Base-by-base conservation (phyloP, 2,888 invertebrate species). In the Polylopha cassiicola region DNA sequence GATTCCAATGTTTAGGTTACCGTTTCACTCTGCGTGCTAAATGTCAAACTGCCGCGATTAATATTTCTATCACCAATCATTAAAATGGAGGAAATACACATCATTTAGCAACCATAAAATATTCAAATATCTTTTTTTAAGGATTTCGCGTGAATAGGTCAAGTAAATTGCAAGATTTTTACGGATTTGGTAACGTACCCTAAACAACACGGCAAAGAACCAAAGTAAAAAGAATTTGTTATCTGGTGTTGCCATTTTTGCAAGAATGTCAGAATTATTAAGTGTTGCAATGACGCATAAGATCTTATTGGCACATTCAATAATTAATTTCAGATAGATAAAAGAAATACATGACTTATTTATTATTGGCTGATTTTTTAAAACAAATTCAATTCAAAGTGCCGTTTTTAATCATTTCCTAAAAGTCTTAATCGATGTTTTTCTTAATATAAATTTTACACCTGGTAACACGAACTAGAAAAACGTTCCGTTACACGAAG, bases 201-300 rank as follows among this genome's bases (percentile, higher is more conserved):
- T 69, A 78, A 74, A 69, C 78, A 61, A 85, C 84, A 80, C 84
- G 77, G 85, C 85, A 80, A 80, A 84, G 81, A 80, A 76, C 73
- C 78, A 71, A 80, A 75, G 73, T 71, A 76, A 81, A 80, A 78
- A 80, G 80, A 66, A 62, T 57, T 61, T 63, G 49, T 45, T 50
- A 37, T 36, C 0, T 5, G 45, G 55, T 71, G 71, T 75, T 76
- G 72, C 73, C 67, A 71, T 47, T 32, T 37, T 23, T 33, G 28
- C n/a, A n/a, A n/a, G 6, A 36, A 36, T n/a, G 18, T n/a, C 8
- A 21, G n/a, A n/a, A n/a, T n/a, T n/a, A n/a, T n/a, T n/a, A n/a
- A n/a, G n/a, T n/a, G n/a, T 18, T 18, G 4, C 18, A 5, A 18
- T 7, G 18, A 18, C 18, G 4, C n/a, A n/a, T n/a, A n/a, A n/a